Conservation (phyloP, 2,888 invertebrate species). For the Andrena chrysosceles region DNA sequence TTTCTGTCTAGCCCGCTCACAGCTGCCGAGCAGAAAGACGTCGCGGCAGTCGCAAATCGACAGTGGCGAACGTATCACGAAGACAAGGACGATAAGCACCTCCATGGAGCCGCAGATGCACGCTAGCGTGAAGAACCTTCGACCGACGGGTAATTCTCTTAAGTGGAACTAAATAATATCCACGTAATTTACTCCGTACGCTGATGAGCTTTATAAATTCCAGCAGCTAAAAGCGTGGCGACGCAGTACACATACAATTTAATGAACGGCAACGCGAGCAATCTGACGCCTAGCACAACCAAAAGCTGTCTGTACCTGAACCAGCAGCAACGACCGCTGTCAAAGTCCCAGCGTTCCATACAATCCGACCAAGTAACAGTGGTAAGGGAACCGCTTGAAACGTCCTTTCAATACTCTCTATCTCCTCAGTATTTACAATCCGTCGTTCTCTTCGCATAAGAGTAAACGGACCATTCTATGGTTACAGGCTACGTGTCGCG, state of each 20-base stretch:
- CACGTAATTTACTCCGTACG: background rate
- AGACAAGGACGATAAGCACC: slow-evolving; percentile 55
- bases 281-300: slow-evolving; percentile 73
- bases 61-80: slow-evolving; percentile 57
- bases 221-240: slow-evolving; percentile 64
- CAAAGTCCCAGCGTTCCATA: slow-evolving; percentile 80
- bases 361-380: slow-evolving; percentile 79
- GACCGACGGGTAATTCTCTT: slow-evolving; percentile 57
- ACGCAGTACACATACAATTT: slow-evolving; percentile 79
- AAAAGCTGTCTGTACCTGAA: slow-evolving; percentile 81
- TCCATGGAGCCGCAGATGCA: slow-evolving; percentile 42
- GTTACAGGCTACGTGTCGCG: slow-evolving; percentile 83
- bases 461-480: slow-evolving; percentile 78
- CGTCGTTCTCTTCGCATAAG: slow-evolving; percentile 31
- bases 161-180: background rate
- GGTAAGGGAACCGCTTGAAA: slow-evolving; percentile 67
- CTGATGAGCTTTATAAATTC: background rate
- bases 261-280: slow-evolving; percentile 73
- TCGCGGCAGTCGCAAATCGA: slow-evolving; percentile 60
- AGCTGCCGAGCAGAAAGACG: slow-evolving; percentile 61
- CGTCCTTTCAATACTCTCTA: background rate
- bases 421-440: background rate
- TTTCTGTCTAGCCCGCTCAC: slow-evolving; percentile 45
- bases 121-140: slow-evolving; percentile 32
- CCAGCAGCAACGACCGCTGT: slow-evolving; percentile 74